Conservation (phyloP, 1,140 invertebrate genomes). For the Lethocerus indicus region DNA sequence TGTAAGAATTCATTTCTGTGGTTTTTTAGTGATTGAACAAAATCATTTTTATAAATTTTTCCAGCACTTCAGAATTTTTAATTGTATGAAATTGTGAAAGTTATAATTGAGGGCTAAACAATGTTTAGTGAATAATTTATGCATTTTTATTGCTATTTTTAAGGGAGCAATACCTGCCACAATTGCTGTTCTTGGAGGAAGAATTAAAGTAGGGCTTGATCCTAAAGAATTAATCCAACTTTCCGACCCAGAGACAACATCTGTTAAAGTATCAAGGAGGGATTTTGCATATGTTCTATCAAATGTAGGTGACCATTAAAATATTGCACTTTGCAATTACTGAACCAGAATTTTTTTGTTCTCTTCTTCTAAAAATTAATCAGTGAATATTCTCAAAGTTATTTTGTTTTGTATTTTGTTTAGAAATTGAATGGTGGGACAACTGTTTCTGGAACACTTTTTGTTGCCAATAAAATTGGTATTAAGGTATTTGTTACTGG, state of each 20-base stretch:
- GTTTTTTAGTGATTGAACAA: slow-evolving; percentile 1
- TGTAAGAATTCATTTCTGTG: not conserved
- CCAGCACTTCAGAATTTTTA: too few species aligned
- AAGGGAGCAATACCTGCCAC: slow-evolving; percentile 87
- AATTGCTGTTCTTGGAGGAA: slow-evolving; percentile 72
- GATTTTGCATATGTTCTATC: slow-evolving; percentile 67
- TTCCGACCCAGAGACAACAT: slow-evolving; percentile 26
- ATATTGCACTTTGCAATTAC: not conserved
- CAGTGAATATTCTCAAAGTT: not conserved
- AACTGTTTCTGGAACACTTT: slow-evolving; percentile 88
- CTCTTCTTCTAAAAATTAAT: not conserved
- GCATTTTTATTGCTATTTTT: slow-evolving; percentile 13
- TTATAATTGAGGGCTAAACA: too few species aligned
- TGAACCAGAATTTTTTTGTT: not conserved
- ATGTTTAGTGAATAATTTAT: not conserved
- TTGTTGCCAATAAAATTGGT: slow-evolving; percentile 57
- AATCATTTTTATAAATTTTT: not conserved
- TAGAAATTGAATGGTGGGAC: slow-evolving; percentile 71
- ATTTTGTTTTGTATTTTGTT: slow-evolving; percentile 12
- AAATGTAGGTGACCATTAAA: slow-evolving; percentile 26
- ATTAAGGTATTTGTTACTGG: slow-evolving; percentile 93
- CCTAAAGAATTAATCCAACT: slow-evolving; percentile 42
- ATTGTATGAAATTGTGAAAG: too few species aligned
- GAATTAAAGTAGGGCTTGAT: slow-evolving; percentile 63
- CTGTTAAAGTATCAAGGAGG: slow-evolving; percentile 65